phyloP scores from a whole-genome alignment of 2,888 invertebrate genomes.

The Cylloceria caligata region DNA sequence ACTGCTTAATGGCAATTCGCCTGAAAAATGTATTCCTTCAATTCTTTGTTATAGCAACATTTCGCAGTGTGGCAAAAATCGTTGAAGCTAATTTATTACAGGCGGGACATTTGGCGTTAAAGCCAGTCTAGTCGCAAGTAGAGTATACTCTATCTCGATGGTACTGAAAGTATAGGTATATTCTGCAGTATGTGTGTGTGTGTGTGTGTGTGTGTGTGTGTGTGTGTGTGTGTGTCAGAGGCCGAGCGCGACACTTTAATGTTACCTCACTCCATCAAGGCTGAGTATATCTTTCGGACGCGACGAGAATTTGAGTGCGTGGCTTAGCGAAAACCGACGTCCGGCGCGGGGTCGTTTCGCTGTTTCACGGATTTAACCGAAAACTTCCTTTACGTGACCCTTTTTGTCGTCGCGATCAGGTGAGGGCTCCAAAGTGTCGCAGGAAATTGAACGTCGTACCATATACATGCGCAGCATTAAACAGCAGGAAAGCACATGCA shows the following conservation, averaged over 20 bases:
- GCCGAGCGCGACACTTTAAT: slow-evolving; percentile 31
- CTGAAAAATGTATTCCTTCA: too few species aligned
- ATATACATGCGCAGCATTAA: slow-evolving; percentile 4
- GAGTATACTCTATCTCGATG: neutral
- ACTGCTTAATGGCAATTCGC: too few species aligned
- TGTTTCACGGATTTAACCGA: slow-evolving; percentile 72
- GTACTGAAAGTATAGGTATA: neutral
- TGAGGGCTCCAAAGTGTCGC: slow-evolving; percentile 47
- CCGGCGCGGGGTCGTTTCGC: slow-evolving; percentile 62
- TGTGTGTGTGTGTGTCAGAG: neutral
- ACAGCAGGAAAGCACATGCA: slow-evolving; percentile 5
- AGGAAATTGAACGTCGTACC: slow-evolving; percentile 59
- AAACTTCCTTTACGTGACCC: slow-evolving; percentile 72
- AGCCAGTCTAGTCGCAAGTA: slow-evolving; percentile 36
- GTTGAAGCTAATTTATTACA: slow-evolving; percentile 51
- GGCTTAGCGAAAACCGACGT: slow-evolving; percentile 67
- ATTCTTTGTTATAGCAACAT: too few species aligned
- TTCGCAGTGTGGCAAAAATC: too few species aligned
- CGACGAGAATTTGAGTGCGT: slow-evolving; percentile 74
- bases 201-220: neutral
- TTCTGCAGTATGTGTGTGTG: neutral
- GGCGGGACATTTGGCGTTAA: slow-evolving; percentile 40
- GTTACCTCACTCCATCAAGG: slow-evolving; percentile 60
- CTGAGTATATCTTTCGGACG: slow-evolving; percentile 74
- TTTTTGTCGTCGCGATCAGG: slow-evolving; percentile 52